A percentile compares a stretch with the other conserved stretches of the same genome.
phyloP scores from a whole-genome alignment of 2,113 vertebrate species.

The Oryzias woworae region DNA sequence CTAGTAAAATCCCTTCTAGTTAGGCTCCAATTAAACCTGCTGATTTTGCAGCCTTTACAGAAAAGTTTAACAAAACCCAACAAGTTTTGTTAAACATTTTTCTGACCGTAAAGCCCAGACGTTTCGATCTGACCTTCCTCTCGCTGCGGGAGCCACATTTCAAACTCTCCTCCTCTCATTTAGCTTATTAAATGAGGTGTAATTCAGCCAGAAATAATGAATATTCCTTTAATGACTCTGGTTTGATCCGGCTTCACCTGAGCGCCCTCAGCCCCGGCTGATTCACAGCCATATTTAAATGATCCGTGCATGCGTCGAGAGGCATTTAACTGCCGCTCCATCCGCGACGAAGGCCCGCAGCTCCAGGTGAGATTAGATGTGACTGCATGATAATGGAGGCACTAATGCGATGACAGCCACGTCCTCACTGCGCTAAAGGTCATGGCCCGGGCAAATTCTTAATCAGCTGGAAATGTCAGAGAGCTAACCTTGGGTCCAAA shows the following conservation, averaged over 20 bases:
- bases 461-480: slow-evolving; percentile 77
- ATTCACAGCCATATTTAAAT: slow-evolving; percentile 49
- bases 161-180: slow-evolving; percentile 14
- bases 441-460: slow-evolving; percentile 65
- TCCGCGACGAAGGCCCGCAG: slow-evolving; percentile 29
- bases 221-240: slow-evolving; percentile 32
- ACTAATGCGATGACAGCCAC: slow-evolving; percentile 69
- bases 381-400: slow-evolving; percentile 76
- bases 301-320: slow-evolving; percentile 54
- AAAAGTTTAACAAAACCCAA: too few relatives aligned
- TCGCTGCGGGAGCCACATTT: slow-evolving; percentile 2
- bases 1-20: too few relatives aligned
- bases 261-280: slow-evolving; percentile 28
- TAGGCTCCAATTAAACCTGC: too few relatives aligned
- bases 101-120: too few relatives aligned
- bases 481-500: slow-evolving; percentile 66
- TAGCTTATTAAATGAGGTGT: slow-evolving; percentile 23
- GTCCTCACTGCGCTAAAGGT: slow-evolving; percentile 67
- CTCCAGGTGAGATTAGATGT: slow-evolving; percentile 72
- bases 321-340: slow-evolving; percentile 46
- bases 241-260: slow-evolving; percentile 45
- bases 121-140: not conserved
- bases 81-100: too few relatives aligned
- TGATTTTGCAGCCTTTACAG: too few relatives aligned
- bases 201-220: slow-evolving; percentile 30